Base-by-base conservation (phyloP, 2,888 invertebrate genomes). In the Tortricodes alternella region DNA sequence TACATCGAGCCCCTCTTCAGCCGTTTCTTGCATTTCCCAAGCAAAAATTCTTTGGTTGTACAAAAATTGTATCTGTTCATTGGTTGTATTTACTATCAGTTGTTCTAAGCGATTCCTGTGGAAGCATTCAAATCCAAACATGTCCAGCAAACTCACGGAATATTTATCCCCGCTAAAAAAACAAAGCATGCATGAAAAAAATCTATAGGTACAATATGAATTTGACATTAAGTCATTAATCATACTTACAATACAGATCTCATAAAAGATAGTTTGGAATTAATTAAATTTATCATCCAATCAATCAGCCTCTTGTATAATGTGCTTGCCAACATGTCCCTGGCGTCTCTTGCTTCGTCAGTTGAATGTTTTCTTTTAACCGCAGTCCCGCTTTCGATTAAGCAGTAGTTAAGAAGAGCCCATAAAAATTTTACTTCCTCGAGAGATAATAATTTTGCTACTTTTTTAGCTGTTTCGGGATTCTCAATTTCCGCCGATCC, bases 41-140 rank as follows among this genome's bases (percentile, higher is more conserved):
- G 95, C 94, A 81, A 98, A 98, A 60, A 97, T 93, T 73, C 96
- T 93, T 82, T 98, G 98, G 71, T 97, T 96, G 80, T 97, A 98
- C 67, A 97, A 94, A 77, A 97, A 98, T 76, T 98, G 98, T 76
- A 98, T 93, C 83, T 98, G 97, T 78, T 98, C 98, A 76, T 98
- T 98, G 57, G 96, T 92, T 1, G 95, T 95, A 76, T 98, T 98
- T 2, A 97, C 95, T 65, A 97, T 94, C 6, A 98, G 89, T 78
- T 98, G 98, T 67, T 98, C 96, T 61, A 98, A 90, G 8, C 95
- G 93, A 83, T 98, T 98, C 68, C 94, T 92, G 66, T 94, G 93
- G 78, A 95, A 97, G 76, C 97, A 97, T 89, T 98, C 98, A 74
- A 98, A 98, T 0, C 98, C 98, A 74, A 95, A 97, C 84, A 97